A percentile compares a stretch with the other conserved stretches of the same genome.
Evolutionary conservation across 2,797 vertebrate genomes (phyloP).

Genomic region (Tenualosa thibaudeaui): DNA sequence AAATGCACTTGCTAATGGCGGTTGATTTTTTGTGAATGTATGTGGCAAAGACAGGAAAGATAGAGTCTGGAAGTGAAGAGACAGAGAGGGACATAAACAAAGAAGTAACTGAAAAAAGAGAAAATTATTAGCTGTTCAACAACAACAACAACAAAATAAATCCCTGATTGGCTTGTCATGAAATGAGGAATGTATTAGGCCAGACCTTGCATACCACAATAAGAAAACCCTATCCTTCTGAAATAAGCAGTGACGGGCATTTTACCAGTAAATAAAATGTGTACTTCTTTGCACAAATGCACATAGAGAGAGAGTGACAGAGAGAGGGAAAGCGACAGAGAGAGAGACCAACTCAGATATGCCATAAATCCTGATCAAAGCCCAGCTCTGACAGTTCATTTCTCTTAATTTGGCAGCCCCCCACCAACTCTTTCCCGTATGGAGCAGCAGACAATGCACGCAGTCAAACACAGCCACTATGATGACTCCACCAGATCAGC

Average conservation of each 20-base stretch:
- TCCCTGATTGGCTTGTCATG: neutral
- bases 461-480: neutral
- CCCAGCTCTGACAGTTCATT: conserved; percentile 36
- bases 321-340: conserved; percentile 18
- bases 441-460: neutral
- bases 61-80: neutral
- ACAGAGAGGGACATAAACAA: conserved; percentile 20
- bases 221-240: too few relatives aligned
- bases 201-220: neutral
- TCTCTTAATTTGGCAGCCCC: conserved; percentile 7
- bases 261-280: neutral
- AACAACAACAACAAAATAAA: neutral
- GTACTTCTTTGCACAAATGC: neutral
- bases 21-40: neutral
- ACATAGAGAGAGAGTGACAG: neutral
- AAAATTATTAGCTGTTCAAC: neutral
- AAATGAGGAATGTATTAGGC: neutral
- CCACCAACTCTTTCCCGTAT: neutral
- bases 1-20: neutral
- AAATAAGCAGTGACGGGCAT: neutral
- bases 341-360: neutral
- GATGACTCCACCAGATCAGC: neutral
- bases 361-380: conserved; percentile 30
- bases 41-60: neutral
- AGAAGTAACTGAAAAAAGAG: neutral